A percentile compares a stretch with the other conserved stretches of the same genome.
Evolutionary conservation across 64 coral and sea anemone genomes (phyloP).

Genomic region (Orbicella faveolata): DNA sequence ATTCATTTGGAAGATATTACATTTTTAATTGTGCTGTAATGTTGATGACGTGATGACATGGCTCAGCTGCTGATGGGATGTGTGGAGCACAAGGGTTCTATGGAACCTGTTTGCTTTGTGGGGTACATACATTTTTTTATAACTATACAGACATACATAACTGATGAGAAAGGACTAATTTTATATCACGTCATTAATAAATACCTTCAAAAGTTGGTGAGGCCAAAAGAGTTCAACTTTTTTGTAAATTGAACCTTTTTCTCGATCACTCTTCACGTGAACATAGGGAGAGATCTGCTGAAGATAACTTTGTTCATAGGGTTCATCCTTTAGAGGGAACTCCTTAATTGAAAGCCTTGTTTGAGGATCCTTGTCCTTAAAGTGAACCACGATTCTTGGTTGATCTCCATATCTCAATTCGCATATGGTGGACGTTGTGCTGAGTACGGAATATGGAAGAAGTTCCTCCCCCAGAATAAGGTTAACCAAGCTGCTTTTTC

Average conservation of each 20-base stretch:
- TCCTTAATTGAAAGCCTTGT: neutral
- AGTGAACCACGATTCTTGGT: neutral
- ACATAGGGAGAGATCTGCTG: conserved; percentile 25
- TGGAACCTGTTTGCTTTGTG: too few species aligned
- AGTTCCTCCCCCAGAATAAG: conserved; percentile 15
- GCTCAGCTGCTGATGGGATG: too few species aligned
- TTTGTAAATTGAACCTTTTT: conserved; percentile 6
- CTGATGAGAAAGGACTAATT: too few species aligned
- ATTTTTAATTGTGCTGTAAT: too few species aligned
- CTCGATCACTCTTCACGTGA: conserved; percentile 21
- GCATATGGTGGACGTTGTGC: conserved; percentile 35
- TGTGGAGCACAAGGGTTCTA: too few species aligned
- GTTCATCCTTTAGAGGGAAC: neutral
- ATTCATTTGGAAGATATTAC: too few species aligned
- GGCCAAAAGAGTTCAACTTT: conserved; percentile 38
- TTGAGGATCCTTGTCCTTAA: conserved; percentile 24
- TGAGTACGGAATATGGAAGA: conserved; percentile 14
- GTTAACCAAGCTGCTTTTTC: conserved; percentile 23
- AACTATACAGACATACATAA: too few species aligned
- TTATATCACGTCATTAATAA: too few species aligned
- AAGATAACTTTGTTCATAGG: neutral
- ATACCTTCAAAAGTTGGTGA: conserved; percentile 10
- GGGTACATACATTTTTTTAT: too few species aligned
- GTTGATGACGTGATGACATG: too few species aligned
- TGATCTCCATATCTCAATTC: conserved; percentile 19